Evolutionary conservation across 2,797 vertebrate species (phyloP), one percentile per base, ranked within the genome.

Genomic region (Hozukius guyotensis): DNA sequence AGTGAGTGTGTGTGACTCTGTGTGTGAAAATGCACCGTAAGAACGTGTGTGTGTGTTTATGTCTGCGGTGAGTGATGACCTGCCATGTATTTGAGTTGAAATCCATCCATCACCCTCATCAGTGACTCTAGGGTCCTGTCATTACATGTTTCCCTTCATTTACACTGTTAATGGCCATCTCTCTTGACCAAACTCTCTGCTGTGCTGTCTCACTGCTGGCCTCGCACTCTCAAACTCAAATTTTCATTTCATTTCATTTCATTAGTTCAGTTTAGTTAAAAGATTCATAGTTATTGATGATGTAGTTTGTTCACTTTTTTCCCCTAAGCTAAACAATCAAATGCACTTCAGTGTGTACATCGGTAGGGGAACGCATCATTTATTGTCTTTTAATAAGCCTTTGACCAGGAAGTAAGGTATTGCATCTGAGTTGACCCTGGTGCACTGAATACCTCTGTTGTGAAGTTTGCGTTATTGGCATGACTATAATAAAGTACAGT

Each of bases 81-180:
- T 89, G 92, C 87, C 87, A 80, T 75, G 73, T 89, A 75, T 90
- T 83, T 84, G 76, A 88, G 87, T 75, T 74, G 82, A 90, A 81
- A 87, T 70, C 78, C 87, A 95, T 95, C 87, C 87, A 92, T 94
- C 92, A 93, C 70, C 82, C 90, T 90, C 86, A 89, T 92, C 90
- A 92, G 87, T 85, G 87, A 88, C 91, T 90, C 85, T 68, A 64
- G 82, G 84, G 84, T 87, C 80, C 88, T 81, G 92, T 90, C 88
- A 82, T 87, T 88, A 90, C 86, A 90, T 34, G 87, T 92, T 88
- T 92, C 90, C 82, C 92, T 92, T 92, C 92, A 94, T 92, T 92
- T 92, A 68, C 86, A 92, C 87, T 78, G 78, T 82, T 95, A 94
- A 94, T 92, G 86, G 59, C 87, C 80, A 70, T 72, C 78, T 81